Evolutionary conservation across 2,888 invertebrate genomes (phyloP), one percentile per base, ranked within the genome.

Genomic region (Dryadula phaetusa): DNA sequence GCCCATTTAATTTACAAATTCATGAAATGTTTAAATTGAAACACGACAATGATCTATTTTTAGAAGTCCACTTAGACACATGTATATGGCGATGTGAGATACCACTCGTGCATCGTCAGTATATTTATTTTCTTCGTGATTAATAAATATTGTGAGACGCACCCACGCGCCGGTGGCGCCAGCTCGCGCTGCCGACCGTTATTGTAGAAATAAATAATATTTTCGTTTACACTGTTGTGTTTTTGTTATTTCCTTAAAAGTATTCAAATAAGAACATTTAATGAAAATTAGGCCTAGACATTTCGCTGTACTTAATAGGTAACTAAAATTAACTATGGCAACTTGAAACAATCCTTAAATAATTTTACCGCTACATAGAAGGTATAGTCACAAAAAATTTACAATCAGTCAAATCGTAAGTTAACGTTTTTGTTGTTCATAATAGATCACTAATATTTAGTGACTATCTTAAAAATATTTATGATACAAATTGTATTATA

Each of bases 131-230:
- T 84, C 80, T 81, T 82, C 82, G 84, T 87, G 86, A 85, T 87
- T 82, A 86, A 85, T 86, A 85, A 88, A 88, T 86, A 89, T 87
- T 88, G 89, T 88, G 90, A 89, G 87, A 88, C 85, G 88, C 90
- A 89, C 88, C 84, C 82, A 82, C 81, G 86, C 79, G 82, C 75
- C 76, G 83, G 79, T 82, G 75, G 79, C 79, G 79, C 70, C 74
- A 74, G 76, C 78, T 76, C 77, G 77, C 78, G 81, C 80, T 82
- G 85, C 78, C 82, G 84, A 82, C 81, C 88, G 84, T 87, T 90
- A 88, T 84, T 88, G 85, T 92, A 92, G 92, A 90, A 92, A 91
- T 92, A 92, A 92, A 92, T 90, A 90, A 91, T 92, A 92, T 92
- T 92, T 92, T 92, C 91, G 92, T 92, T 92, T 92, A 92, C 82